These are phyloP conservation scores for Griposia aprilina DNA, from an alignment of 2,888 invertebrate genomes.

Conservation along the genomic window DNA sequence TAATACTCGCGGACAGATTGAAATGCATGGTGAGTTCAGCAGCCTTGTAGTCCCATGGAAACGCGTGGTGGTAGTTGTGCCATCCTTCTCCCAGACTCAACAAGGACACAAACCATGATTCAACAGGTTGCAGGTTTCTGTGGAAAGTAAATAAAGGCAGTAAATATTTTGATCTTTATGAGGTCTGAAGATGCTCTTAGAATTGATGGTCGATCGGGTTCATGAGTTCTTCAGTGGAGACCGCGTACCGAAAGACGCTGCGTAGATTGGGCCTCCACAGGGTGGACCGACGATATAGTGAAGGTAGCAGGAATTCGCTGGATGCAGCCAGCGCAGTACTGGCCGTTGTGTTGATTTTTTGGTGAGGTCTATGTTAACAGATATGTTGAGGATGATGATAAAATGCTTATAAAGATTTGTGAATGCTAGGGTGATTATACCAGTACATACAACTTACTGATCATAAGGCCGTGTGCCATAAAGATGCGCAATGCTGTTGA, in stretches of 20 bases:
- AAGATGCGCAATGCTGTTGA: constrained; percentile 95
- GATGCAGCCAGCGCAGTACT: background rate
- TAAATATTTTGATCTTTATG: background rate
- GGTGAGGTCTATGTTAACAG: background rate
- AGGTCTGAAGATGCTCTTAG: background rate
- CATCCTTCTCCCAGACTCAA: constrained; percentile 95
- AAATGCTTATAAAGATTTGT: background rate
- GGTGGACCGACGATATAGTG: too few relatives aligned
- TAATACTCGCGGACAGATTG: constrained; percentile 91
- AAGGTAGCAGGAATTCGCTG: background rate
- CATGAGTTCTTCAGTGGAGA: background rate
- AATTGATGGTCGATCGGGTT: background rate
- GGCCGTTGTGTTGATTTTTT: background rate
- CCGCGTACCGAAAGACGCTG: background rate
- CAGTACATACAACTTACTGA: constrained; percentile 85
- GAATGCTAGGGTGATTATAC: background rate
- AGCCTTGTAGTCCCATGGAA: constrained; percentile 98
- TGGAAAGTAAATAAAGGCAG: constrained; percentile 4
- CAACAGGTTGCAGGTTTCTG: constrained; percentile 94
- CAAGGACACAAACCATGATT: constrained; percentile 93
- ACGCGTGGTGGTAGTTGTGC: constrained; percentile 98
- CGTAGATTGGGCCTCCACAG: too few relatives aligned
- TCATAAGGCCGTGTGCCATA: constrained; percentile 95
- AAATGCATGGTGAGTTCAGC: constrained; percentile 93
- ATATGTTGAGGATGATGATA: background rate